Evolutionary conservation across 2,113 vertebrate species (phyloP), one percentile per base, ranked within the genome.

Genomic region (Corythornis madagascariensis): DNA sequence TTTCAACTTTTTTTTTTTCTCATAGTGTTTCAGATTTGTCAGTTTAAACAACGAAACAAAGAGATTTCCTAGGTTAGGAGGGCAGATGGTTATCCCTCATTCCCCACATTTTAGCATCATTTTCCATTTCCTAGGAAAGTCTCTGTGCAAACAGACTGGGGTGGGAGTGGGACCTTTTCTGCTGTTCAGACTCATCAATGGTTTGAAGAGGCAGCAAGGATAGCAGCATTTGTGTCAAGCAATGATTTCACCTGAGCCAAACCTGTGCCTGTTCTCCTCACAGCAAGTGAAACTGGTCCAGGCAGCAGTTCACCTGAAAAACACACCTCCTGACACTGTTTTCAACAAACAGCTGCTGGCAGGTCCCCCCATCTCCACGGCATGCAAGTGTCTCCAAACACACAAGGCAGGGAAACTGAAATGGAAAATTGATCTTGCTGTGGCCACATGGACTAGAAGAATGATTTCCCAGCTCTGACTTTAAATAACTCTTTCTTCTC

Each of bases 391-490:
- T 92, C 89, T 96, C 17, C 1, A 82, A 88, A 94, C 83, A 96
- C 85, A 96, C 94, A 96, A 95, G 86, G 82, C 82, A 94, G 59
- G 33, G 65, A 94, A 95, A 91, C 53, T 35, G 77, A 96, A 96
- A 97, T 94, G 97, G 96, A 97, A 96, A 97, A 97, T 95, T 97
- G 97, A 96, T 97, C 93, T 95, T 18, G 1, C 78, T 94, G 73
- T 24, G 6, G 75, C 83, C 77, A 85, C 0, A 0, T 19, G 95
- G 90, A 93, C 15, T 14, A 55, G 80, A 95, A 95, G 94, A 93
- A 50, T 79, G 53, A 95, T 97, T 95, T 96, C 91, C 80, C 80
- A 89, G 73, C 81, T 80, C 70, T 67, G 79, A 92, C 96, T 95
- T 93, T 90, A 94, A 96, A 96, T 93, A 92, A 92, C 63, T 87